Base-by-base conservation (phyloP, 2,888 invertebrate species). In the Agrilus mali region DNA sequence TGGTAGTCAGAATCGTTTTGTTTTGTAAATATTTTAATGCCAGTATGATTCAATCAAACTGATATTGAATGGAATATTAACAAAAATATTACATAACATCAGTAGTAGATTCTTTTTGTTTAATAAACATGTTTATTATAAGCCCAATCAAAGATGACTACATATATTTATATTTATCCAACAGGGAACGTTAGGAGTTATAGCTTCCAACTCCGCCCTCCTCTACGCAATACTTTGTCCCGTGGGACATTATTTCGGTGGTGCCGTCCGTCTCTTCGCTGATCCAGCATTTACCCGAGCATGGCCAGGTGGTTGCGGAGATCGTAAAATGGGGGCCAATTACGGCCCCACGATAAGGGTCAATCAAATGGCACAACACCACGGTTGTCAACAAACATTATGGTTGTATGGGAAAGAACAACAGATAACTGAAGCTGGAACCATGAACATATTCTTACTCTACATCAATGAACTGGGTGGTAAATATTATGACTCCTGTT, bases 361-460 rank as follows among this genome's bases (percentile, higher is more conserved):
- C 34, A 87, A 87, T 60, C 86, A 86, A 39, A 78, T 84, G 57
- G 86, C 88, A 1, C 67, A 69, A 1, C 71, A 75, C 45, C 72
- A 78, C 56, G 92, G 90, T 1, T 79, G 92, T 52, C 92, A 96
- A 55, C 97, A 97, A 70, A 93, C 94, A 7, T 66, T 98, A 43
- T 98, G 98, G 98, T 71, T 98, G 34, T 95, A 86, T 60, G 97
- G 96, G 3, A 82, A 88, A 1, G 83, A 97, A 58, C 83, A 94
- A 60, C 80, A 92, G 63, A 63, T 98, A 20, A 97, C 98, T 0
- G 98, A 98, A 75, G 95, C 90, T 37, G 98, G 98, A 41, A 89
- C 96, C 12, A 98, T 98, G 98, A 98, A 98, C 64, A 80, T 98
- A 42, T 96, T 97, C 64, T 75, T 93, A 63, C 80, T 86, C 57